phyloP scores from a whole-genome alignment of 2,113 vertebrate genomes.

The Labeo catla region DNA sequence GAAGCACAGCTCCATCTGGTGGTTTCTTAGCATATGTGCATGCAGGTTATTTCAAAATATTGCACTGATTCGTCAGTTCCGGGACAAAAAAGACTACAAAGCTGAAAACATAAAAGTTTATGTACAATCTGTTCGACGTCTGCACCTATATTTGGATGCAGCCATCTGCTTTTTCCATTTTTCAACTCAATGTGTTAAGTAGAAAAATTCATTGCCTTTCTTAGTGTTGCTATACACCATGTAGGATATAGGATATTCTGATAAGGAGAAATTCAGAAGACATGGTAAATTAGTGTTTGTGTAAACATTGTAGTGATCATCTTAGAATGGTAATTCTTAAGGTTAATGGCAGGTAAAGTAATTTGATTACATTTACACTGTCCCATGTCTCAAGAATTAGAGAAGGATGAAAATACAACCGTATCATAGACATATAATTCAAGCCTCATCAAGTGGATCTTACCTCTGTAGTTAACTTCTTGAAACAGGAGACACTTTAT shows the following conservation, averaged over 20 bases:
- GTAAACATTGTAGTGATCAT: too few relatives aligned
- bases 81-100: background rate
- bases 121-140: background rate
- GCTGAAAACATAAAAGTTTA: background rate
- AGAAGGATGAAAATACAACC: background rate
- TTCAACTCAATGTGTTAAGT: too few relatives aligned
- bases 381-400: background rate
- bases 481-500: constrained; percentile 52
- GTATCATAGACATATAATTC: background rate
- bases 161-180: background rate
- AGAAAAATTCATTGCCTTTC: too few relatives aligned
- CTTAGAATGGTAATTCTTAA: too few relatives aligned
- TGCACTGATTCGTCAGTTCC: background rate
- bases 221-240: too few relatives aligned
- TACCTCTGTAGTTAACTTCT: constrained; percentile 12
- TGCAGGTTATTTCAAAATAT: background rate
- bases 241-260: too few relatives aligned
- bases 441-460: background rate
- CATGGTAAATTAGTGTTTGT: too few relatives aligned
- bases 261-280: too few relatives aligned
- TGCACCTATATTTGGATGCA: background rate
- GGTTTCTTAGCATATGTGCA: background rate
- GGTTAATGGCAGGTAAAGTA: too few relatives aligned
- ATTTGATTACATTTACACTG: background rate
- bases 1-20: constrained; percentile 1